Evolutionary conservation across 1,140 invertebrate species (phyloP).

Genomic region (Mercenaria mercenaria): DNA sequence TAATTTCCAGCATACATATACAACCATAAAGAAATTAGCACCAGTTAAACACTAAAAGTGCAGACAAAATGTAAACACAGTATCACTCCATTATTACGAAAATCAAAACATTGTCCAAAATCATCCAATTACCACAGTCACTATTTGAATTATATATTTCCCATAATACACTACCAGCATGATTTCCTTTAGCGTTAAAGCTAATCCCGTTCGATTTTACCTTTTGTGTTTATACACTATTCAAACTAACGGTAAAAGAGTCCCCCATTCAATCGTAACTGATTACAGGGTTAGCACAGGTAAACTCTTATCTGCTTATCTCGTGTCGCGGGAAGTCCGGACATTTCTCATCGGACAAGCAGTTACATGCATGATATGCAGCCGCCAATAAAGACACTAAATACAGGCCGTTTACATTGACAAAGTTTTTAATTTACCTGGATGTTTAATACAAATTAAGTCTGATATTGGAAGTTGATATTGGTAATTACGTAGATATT

Average conservation of each 20-base stretch:
- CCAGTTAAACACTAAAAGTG: background rate
- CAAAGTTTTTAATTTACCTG: constrained; percentile 13
- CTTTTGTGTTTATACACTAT: constrained; percentile 53
- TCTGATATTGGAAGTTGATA: constrained; percentile 1
- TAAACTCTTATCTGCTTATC: constrained; percentile 55
- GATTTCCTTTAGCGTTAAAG: background rate
- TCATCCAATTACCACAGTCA: background rate
- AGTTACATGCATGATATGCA: constrained; percentile 43
- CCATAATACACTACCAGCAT: constrained; percentile 30
- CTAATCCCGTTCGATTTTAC: constrained; percentile 41
- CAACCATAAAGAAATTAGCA: background rate
- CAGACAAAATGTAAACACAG: background rate
- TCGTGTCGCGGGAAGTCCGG: constrained; percentile 61
- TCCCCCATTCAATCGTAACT: constrained; percentile 46
- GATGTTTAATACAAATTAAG: background rate
- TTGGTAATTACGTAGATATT: background rate
- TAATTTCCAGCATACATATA: too few relatives aligned
- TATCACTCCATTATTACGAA: background rate
- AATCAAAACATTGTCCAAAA: constrained; percentile 2
- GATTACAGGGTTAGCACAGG: constrained; percentile 63
- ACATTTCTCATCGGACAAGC: constrained; percentile 37
- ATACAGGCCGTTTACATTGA: constrained; percentile 26
- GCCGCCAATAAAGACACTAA: constrained; percentile 13
- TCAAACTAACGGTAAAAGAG: constrained; percentile 48
- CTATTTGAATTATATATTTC: background rate